Percentiles rank a stretch among this genome's conserved stretches.
Conservation (phyloP, 2,797 vertebrate genomes). For the Poeciliopsis infans region DNA sequence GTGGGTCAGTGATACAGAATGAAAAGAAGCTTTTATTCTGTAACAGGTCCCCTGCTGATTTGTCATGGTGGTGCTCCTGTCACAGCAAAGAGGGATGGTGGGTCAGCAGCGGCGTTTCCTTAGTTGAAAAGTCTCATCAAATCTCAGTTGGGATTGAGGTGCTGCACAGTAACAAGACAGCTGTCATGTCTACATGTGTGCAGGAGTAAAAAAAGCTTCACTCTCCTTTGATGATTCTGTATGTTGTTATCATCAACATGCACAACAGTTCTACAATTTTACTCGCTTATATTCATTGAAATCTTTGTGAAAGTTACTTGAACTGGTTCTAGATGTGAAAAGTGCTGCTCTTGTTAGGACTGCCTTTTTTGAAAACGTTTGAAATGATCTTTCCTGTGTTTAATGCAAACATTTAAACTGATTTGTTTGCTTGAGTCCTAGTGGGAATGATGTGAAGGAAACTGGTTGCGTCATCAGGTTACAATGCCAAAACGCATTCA, state of each 20-base stretch:
- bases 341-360: background rate
- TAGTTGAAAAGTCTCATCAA: background rate
- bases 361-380: background rate
- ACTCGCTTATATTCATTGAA: background rate
- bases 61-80: conserved; percentile 28
- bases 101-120: conserved; percentile 15
- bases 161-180: conserved; percentile 10
- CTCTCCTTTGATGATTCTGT: background rate
- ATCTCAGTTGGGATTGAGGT: conserved; percentile 14
- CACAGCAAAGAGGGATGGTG: conserved; percentile 18
- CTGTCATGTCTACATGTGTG: conserved; percentile 9
- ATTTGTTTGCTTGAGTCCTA: background rate
- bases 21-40: conserved; percentile 53
- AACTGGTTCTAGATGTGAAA: background rate
- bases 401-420: background rate
- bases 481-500: background rate
- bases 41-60: conserved; percentile 37
- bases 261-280: background rate
- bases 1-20: conserved; percentile 59
- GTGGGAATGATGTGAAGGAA: background rate
- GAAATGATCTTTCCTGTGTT: background rate
- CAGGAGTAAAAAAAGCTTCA: background rate
- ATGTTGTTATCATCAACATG: background rate
- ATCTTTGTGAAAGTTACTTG: background rate
- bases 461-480: background rate